Evolutionary conservation across 2,113 vertebrate genomes (phyloP).

Genomic region (Pachyramphus minor): DNA sequence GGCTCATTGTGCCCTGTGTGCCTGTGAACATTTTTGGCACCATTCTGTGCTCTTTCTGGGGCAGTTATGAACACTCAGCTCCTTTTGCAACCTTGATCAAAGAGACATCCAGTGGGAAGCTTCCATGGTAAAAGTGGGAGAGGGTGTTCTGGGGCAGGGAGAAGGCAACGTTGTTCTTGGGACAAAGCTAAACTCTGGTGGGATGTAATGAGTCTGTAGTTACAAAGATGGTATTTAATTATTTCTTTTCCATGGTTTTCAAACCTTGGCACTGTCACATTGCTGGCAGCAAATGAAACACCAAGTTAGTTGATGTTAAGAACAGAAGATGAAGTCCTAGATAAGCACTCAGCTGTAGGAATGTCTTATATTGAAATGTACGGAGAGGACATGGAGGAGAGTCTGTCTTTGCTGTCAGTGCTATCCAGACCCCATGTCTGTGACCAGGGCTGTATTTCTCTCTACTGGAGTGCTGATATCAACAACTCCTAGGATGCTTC

Average conservation of each 20-base stretch:
- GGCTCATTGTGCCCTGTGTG: neutral
- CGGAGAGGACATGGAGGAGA: neutral
- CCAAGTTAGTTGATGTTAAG: constrained; percentile 37
- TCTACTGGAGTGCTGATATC: neutral
- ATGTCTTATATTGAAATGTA: neutral
- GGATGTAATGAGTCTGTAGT: neutral
- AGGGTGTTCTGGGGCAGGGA: neutral
- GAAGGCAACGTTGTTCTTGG: neutral
- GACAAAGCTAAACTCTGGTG: neutral
- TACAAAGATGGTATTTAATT: constrained; percentile 15
- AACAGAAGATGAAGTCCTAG: constrained; percentile 51
- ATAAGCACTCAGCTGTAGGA: constrained; percentile 42
- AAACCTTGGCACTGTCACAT: constrained; percentile 33
- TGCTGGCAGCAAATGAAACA: constrained; percentile 56
- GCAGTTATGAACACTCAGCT: neutral
- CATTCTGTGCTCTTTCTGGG: neutral
- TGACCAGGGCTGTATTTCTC: neutral
- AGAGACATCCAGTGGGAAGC: neutral
- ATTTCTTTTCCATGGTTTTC: constrained; percentile 35
- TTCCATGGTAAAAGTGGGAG: neutral
- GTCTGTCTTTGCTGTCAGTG: neutral
- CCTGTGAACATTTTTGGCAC: neutral
- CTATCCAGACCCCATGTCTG: neutral
- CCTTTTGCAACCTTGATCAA: neutral
- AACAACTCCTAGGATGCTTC: neutral